Evolutionary conservation across 2,113 vertebrate species (phyloP), one percentile per base, ranked within the genome.

Genomic region (Scomber scombrus): DNA sequence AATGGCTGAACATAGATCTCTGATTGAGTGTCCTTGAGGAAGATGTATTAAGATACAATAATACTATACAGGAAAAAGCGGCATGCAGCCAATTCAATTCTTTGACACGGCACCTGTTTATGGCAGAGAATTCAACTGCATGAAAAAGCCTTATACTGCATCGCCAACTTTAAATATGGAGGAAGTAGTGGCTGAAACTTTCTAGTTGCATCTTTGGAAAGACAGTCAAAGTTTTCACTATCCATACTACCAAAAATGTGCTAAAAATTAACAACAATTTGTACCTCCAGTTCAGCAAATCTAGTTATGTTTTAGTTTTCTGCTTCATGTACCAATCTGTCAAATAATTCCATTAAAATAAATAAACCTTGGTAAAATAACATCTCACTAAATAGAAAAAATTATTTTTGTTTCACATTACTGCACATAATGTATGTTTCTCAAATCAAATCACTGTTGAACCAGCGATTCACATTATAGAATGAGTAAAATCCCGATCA

Each of bases 61-160:
- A 50, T n/a, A 26, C 23, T 26, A 74, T 9, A 51, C n/a, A 43
- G 55, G 19, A 64, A 62, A 62, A 55, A 11, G 4, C 54, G 61
- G 68, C 47, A 47, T 60, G n/a, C 11, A 46, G 68, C 67, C 60
- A 82, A 34, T 29, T n/a, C 19, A 68, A 18, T 62, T 29, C 18
- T 46, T 52, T 60, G 40, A 77, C 61, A 80, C 21, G 29, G 14
- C 40, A 47, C 9, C 19, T 67, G 19, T 52, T 67, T 46, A 61
- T 54, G 18, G 49, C 26, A 40, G 3, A 61, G 14, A 16, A 46
- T 61, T 74, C 11, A 34, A 47, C 5, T 2, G 14, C 26, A 31
- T 72, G 13, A 60, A 60, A 67, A 46, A 19, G 52, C 3, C 34
- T 65, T 14, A 14, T n/a, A 49, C 15, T 40, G 18, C 49, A 29